Evolutionary conservation across 2,797 vertebrate genomes (phyloP), one percentile per base, ranked within the genome.

Genomic region (Heteromormyrus szaboi): DNA sequence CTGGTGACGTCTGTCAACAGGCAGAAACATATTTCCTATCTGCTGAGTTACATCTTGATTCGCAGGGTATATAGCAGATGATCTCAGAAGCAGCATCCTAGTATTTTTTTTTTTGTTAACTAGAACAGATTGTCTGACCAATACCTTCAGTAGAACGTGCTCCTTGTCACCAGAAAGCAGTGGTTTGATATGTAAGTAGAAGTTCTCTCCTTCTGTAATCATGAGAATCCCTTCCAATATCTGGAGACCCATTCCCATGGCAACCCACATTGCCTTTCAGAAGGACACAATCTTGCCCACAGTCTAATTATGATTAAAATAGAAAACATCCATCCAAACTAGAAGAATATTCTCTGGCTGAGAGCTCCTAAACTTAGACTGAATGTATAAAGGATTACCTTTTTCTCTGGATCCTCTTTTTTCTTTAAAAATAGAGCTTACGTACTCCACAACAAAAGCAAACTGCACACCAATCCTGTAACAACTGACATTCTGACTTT

Each of bases 251-350:
- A 81, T 81, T 81, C 76, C 76, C 41, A 81, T 46, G 37, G 41
- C 41, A 81, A 81, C 76, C 76, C 41, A 46, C 76, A 19, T 46
- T 81, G 76, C 76, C 76, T 81, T 46, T 81, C 76, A 81, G 76
- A 46, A 22, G 76, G 76, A 33, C 76, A 81, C 76, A 46, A 11
- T 81, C 76, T 46, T 81, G 76, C 76, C 76, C 41, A 79, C 37
- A 81, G 76, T 81, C 76, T 44, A 81, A 46, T 46, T 81, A 81
- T 46, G 37, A 81, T 81, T 81, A 46, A 81, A 81, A 81, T 46
- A 81, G 76, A 81, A 46, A 81, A 81, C 8, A 81, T 81, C 76
- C 17, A 8, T 81, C 76, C 76, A 22, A 44, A 81, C 76, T 81
- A 46, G 76, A 81, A 46, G 3, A 44, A 46, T 46, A 81, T 81